phyloP scores from a whole-genome alignment of 2,888 invertebrate species.

The Agelastica alni region DNA sequence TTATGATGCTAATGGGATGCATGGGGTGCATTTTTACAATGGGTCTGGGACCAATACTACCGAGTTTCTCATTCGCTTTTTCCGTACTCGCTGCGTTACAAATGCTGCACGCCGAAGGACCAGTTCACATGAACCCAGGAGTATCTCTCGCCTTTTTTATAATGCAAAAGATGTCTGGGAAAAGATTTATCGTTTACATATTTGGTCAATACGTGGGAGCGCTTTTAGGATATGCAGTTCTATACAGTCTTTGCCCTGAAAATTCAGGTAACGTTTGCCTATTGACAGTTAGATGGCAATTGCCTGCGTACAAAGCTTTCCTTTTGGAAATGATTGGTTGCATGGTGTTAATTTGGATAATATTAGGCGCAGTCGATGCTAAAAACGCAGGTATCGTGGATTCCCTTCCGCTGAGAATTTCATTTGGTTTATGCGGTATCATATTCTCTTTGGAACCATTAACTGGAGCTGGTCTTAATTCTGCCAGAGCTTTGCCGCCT shows the following conservation, averaged over 20 bases:
- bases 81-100: conserved; percentile 26
- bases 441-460: conserved; percentile 19
- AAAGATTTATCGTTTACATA: conserved; percentile 24
- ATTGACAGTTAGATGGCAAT: conserved; percentile 9
- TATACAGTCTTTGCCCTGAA: conserved; percentile 13
- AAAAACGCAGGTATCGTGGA: conserved; percentile 17
- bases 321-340: conserved; percentile 22
- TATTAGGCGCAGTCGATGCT: conserved; percentile 22
- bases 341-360: conserved; percentile 19
- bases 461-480: conserved; percentile 31
- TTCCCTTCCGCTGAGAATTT: conserved; percentile 22
- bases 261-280: conserved; percentile 17
- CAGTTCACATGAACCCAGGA: conserved; percentile 33
- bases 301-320: conserved; percentile 25
- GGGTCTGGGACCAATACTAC: conserved; percentile 27
- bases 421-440: conserved; percentile 2
- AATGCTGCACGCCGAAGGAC: conserved; percentile 25
- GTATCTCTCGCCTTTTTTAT: conserved; percentile 28
- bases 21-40: conserved; percentile 26
- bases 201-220: conserved; percentile 31
- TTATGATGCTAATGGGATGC: conserved; percentile 19
- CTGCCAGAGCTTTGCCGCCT: conserved; percentile 31
- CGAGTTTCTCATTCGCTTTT: conserved; percentile 30
- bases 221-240: conserved; percentile 25
- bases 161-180: conserved; percentile 25